Percentiles rank a stretch among this genome's conserved stretches.
These are phyloP conservation scores for Drosophila anomalata DNA, from an alignment of 2,888 invertebrate species.

Conservation along the genomic window DNA sequence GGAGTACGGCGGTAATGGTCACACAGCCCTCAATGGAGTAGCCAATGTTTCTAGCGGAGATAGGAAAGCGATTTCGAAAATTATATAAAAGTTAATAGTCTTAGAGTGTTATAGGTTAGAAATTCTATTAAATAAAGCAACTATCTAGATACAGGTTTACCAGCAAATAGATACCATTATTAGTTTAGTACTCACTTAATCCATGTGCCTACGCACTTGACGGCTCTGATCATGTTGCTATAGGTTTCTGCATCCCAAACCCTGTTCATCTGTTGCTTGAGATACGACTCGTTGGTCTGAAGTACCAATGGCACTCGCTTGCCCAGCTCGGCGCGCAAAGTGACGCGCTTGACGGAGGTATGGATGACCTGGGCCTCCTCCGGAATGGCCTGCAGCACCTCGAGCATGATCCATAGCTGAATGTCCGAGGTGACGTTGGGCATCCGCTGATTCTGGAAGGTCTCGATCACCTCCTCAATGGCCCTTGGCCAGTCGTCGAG, in stretches of 20 bases:
- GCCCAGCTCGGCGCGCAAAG: slow-evolving; percentile 80
- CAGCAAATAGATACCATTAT: too few relatives aligned
- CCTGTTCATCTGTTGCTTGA: slow-evolving; percentile 77
- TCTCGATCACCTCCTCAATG: slow-evolving; percentile 90
- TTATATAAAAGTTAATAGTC: too few relatives aligned
- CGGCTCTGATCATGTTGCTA: slow-evolving; percentile 85
- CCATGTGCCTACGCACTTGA: slow-evolving; percentile 87
- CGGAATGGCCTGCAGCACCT: slow-evolving; percentile 93
- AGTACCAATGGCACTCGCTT: slow-evolving; percentile 81
- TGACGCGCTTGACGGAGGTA: slow-evolving; percentile 82
- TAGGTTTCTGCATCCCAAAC: slow-evolving; percentile 84
- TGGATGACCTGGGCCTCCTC: slow-evolving; percentile 87
- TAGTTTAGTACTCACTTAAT: slow-evolving; percentile 83
- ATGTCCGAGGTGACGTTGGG: slow-evolving; percentile 86
- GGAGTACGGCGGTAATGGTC: slow-evolving; percentile 82
- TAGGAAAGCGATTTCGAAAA: background rate
- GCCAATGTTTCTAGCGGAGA: slow-evolving; percentile 76
- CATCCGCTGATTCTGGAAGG: slow-evolving; percentile 86
- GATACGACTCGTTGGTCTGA: slow-evolving; percentile 81
- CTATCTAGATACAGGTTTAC: too few relatives aligned
- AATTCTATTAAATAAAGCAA: too few relatives aligned
- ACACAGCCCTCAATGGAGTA: slow-evolving; percentile 82
- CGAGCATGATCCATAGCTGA: slow-evolving; percentile 89
- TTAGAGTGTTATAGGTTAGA: too few relatives aligned
- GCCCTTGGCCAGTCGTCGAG: slow-evolving; percentile 86